phyloP scores from a whole-genome alignment of 2,797 vertebrate species.

The Xenopus petersii region DNA sequence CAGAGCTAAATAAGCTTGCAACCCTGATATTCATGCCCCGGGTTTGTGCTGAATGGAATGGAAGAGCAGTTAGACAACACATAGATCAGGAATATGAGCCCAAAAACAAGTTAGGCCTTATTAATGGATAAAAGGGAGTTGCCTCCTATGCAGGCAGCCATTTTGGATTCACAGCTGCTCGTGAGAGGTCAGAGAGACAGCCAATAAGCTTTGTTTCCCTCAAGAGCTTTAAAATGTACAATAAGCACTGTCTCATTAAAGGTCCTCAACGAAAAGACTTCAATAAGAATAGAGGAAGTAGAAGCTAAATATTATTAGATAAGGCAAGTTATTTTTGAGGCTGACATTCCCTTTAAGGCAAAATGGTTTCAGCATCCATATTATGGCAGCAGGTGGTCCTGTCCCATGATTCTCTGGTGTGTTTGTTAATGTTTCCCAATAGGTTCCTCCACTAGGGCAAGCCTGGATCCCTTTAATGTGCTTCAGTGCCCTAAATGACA shows the following conservation, averaged over 20 bases:
- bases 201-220: too few relatives aligned
- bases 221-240: too few relatives aligned
- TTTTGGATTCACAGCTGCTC: too few relatives aligned
- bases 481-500: slow-evolving; percentile 11
- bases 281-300: background rate
- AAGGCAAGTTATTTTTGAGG: background rate
- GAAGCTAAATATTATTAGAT: background rate
- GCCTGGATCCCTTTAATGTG: background rate
- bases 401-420: background rate
- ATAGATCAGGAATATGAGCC: background rate
- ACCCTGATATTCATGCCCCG: too few relatives aligned
- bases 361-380: slow-evolving; percentile 14
- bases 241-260: too few relatives aligned
- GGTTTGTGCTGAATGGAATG: too few relatives aligned
- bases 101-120: background rate
- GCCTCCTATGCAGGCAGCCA: too few relatives aligned
- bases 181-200: too few relatives aligned
- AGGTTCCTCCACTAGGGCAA: background rate
- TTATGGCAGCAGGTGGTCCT: background rate
- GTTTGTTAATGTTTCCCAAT: background rate
- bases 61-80: background rate
- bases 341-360: slow-evolving; percentile 18
- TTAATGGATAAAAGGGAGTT: background rate
- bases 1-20: too few relatives aligned
- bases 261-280: too few relatives aligned